These are phyloP conservation scores for Hyles vespertilio DNA, from an alignment of 1,140 invertebrate species.

Conservation along the genomic window DNA sequence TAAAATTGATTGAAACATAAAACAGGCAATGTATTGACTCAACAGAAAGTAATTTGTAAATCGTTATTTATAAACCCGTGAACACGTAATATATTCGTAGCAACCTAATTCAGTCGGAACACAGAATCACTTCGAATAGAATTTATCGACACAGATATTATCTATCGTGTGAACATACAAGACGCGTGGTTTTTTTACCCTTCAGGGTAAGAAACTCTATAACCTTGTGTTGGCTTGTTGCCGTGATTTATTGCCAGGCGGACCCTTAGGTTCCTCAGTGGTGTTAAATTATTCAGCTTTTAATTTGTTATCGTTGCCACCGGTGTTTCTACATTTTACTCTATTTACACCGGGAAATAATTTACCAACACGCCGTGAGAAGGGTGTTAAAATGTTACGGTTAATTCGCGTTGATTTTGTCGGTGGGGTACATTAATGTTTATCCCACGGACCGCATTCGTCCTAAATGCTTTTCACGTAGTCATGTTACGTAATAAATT, in stretches of 20 bases:
- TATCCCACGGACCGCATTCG: conserved; percentile 15
- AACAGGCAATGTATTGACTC: too few species aligned
- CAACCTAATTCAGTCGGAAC: too few species aligned
- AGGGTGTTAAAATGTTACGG: conserved; percentile 25
- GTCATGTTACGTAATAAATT: background rate
- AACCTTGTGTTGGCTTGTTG: conserved; percentile 59
- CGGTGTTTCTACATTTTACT: conserved; percentile 62
- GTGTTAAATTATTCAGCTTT: conserved; percentile 75
- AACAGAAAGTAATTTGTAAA: too few species aligned
- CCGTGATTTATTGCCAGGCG: conserved; percentile 62
- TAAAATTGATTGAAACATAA: too few species aligned
- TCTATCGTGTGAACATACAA: too few species aligned
- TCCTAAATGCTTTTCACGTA: background rate
- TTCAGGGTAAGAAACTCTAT: conserved; percentile 9
- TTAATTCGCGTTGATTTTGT: conserved; percentile 32
- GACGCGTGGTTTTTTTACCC: too few species aligned
- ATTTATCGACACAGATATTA: too few species aligned
- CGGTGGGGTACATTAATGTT: conserved; percentile 30
- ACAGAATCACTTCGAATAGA: too few species aligned
- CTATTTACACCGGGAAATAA: conserved; percentile 68
- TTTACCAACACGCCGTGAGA: conserved; percentile 49
- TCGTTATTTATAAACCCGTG: too few species aligned
- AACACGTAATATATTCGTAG: too few species aligned
- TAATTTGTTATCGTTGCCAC: conserved; percentile 72
- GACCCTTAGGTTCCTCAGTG: conserved; percentile 57